Base-by-base conservation (phyloP, 2,888 invertebrate genomes). In the Drosophila borealis region DNA sequence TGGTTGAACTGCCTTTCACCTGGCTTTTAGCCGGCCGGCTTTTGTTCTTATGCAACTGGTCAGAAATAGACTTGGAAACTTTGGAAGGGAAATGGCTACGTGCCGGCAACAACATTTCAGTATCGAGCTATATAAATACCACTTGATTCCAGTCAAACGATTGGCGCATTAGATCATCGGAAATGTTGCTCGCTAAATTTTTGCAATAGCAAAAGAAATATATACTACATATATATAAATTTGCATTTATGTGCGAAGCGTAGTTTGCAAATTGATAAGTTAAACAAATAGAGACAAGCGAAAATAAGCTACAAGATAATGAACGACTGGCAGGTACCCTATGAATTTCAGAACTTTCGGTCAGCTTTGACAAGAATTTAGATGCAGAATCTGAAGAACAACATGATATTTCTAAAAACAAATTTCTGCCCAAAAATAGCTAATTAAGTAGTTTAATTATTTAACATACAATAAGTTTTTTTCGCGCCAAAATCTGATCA, bases 221-320 rank as follows among this genome's bases (percentile, higher is more conserved):
- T 56, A 49, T 46, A 46, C 1, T 13, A 36, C 10, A 17, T 61
- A 71, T 36, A 73, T 45, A 66, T 64, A 64, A 74, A 79, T 88
- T 88, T 88, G 80, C 88, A 79, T 85, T 76, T 33, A 65, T 72
- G 54, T 83, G 88, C 69, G 74, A 86, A 86, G 56, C 48, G 29
- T 50, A 61, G 56, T 61, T 64, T 29, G 68, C 57, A 51, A 64
- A 54, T 54, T 55, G 78, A 78, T 59, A 78, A 64, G 37, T 67
- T 45, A 33, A 36, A 29, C 41, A 61, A 56, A 67, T 48, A 53
- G 1, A 41, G 29, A 21, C 14, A 21, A 21, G 33, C 13, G 3
- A 39, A 41, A 46, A 6, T 19, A 9, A 5, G 8, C 2, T 1
- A 4, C 0, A 1, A 5, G 0, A n/a, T 9, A 37, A 33, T 25